Evolutionary conservation across 2,113 vertebrate species (phyloP).

Genomic region (Chroicocephalus ridibundus): DNA sequence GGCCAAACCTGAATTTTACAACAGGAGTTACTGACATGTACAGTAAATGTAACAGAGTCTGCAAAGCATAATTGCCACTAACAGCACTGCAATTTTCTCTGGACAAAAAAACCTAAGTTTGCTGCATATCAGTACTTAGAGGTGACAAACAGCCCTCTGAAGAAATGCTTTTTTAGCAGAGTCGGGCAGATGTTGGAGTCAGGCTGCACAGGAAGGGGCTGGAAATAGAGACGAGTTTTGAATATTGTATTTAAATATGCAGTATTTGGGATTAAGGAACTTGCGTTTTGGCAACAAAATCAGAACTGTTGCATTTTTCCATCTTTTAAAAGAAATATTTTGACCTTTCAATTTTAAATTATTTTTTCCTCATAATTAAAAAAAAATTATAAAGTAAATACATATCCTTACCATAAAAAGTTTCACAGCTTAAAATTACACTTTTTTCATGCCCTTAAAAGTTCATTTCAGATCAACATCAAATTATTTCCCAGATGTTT

Average conservation of each 20-base stretch:
- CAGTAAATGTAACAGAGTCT: not conserved
- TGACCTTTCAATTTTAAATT: not conserved
- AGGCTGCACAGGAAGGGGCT: not conserved
- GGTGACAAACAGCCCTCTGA: not conserved
- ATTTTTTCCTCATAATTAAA: not conserved
- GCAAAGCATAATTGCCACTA: not conserved
- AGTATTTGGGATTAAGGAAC: not conserved
- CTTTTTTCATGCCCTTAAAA: not conserved
- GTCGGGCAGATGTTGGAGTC: not conserved
- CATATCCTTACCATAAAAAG: not conserved
- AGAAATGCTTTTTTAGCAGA: not conserved
- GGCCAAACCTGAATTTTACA: not conserved
- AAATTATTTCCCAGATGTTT: not conserved
- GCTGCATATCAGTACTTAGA: not conserved
- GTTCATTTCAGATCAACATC: not conserved
- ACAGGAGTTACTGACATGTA: not conserved
- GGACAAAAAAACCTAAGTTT: not conserved
- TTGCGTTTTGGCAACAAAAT: not conserved
- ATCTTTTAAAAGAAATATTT: not conserved
- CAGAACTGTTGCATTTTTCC: not conserved
- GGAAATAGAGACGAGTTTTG: not conserved
- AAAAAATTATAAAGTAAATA: not conserved
- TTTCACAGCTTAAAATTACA: constrained; percentile 46
- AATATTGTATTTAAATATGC: not conserved
- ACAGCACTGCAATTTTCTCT: not conserved